Base-by-base conservation (phyloP, 2,113 vertebrate species). In the Ictalurus punctatus region DNA sequence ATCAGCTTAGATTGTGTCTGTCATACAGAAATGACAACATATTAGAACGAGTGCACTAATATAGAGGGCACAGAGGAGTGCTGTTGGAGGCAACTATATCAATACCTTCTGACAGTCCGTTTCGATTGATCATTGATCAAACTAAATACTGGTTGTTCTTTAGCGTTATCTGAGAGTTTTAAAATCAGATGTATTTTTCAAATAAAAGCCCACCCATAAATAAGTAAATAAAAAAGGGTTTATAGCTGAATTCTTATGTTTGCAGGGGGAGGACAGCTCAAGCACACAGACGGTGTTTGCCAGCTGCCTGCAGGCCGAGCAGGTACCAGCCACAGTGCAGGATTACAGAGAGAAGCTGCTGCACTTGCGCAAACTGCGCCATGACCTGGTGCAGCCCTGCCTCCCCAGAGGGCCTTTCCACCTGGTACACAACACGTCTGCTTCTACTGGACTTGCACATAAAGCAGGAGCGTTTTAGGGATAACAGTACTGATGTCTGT, bases 321-420 rank as follows among this genome's bases (percentile, higher is more conserved):
- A 97, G 48, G 96, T 99, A 27, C 97, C 97, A 0, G 97, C 98
- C 7, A 97, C 97, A 0, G 96, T 99, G 83, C 97, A 96, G 84
- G 97, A 99, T 92, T 99, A 99, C 93, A 96, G 98, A 90, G 98
- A 99, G 58, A 99, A 99, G 90, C 96, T 99, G 48, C 96, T 99
- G 3, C 97, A 99, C 87, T 91, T 99, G 85, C 94, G 97, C 10
- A 99, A 98, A 92, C 95, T 99, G 56, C 96, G 98, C 6, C 96
- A 96, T 25, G 98, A 99, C 88, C 92, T 97, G 89, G 97, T 97
- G 63, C 96, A 95, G 90, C 90, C 94, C 37, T 65, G 94, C n/a
- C 88, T 96, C 86, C 96, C 96, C 0, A 92, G 65, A 25, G 97
- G 97, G 17, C 94, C 94, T 4, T 95, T 98, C 88, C 95, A 96